Evolutionary conservation across 2,797 vertebrate species (phyloP).

Genomic region (Enteromius treurensis): DNA sequence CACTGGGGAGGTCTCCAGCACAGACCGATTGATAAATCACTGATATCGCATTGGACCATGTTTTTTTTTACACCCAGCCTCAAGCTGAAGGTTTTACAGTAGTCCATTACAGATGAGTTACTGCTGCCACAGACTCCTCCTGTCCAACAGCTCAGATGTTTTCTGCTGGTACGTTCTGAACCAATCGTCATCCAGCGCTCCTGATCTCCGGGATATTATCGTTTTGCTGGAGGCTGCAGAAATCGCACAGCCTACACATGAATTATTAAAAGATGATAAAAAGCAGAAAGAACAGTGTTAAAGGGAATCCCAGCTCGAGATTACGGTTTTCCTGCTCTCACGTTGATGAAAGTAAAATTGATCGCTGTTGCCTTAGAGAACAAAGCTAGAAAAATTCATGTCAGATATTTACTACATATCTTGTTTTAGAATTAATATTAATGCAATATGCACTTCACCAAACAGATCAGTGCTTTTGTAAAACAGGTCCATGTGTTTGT

Average conservation of each 20-base stretch:
- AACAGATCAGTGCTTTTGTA: background rate
- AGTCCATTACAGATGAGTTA: slow-evolving; percentile 31
- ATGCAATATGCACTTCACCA: slow-evolving; percentile 3
- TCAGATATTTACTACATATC: slow-evolving; percentile 8
- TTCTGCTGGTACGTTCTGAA: slow-evolving; percentile 5
- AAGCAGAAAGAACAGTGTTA: slow-evolving; percentile 45
- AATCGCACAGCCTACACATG: slow-evolving; percentile 40
- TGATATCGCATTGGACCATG: background rate
- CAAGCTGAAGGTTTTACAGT: slow-evolving; percentile 36
- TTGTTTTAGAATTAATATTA: slow-evolving; percentile 37
- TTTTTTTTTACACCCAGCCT: slow-evolving; percentile 19
- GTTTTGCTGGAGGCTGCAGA: slow-evolving; percentile 35
- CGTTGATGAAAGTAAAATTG: slow-evolving; percentile 35
- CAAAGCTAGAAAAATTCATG: slow-evolving; percentile 25
- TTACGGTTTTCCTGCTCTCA: slow-evolving; percentile 7
- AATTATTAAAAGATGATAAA: slow-evolving; percentile 59
- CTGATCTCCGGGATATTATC: slow-evolving; percentile 41
- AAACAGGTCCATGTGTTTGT: background rate
- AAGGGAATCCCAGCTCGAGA: slow-evolving; percentile 26
- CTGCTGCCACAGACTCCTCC: background rate
- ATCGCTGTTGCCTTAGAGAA: slow-evolving; percentile 14
- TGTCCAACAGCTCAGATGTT: background rate
- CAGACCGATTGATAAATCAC: slow-evolving; percentile 30
- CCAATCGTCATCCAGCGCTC: slow-evolving; percentile 26
- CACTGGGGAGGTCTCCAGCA: slow-evolving; percentile 17